Percentiles rank a stretch among this genome's conserved stretches.
These are phyloP conservation scores for Muraenolepis orangiensis DNA, from an alignment of 2,797 vertebrate species.

Conservation along the genomic window DNA sequence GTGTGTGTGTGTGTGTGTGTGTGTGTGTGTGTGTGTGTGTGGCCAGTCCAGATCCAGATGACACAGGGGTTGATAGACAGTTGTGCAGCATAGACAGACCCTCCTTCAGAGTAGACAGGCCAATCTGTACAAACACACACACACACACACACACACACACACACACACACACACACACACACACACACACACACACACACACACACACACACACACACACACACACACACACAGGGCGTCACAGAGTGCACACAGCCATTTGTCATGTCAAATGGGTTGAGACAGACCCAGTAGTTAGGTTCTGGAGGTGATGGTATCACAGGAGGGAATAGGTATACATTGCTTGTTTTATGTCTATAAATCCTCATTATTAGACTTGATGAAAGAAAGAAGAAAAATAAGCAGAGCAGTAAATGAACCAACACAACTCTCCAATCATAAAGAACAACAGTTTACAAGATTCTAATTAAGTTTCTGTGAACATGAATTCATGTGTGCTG, in stretches of 20 bases:
- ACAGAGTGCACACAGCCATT: slow-evolving; percentile 59
- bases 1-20: not conserved
- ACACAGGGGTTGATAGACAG: slow-evolving; percentile 54
- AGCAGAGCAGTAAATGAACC: slow-evolving; percentile 2
- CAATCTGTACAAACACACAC: slow-evolving; percentile 63
- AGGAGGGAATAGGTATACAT: slow-evolving; percentile 55
- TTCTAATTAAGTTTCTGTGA: not conserved
- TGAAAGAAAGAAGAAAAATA: slow-evolving; percentile 39
- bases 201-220: slow-evolving; percentile 23
- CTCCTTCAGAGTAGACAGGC: slow-evolving; percentile 62
- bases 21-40: slow-evolving; percentile 16
- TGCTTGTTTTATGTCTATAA: slow-evolving; percentile 37
- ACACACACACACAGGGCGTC: slow-evolving; percentile 44
- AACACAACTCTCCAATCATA: not conserved
- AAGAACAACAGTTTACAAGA: not conserved
- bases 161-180: slow-evolving; percentile 17
- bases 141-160: slow-evolving; percentile 15
- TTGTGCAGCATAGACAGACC: slow-evolving; percentile 53
- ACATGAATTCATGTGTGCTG: not conserved
- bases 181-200: slow-evolving; percentile 38
- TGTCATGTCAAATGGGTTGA: slow-evolving; percentile 62
- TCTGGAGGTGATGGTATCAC: slow-evolving; percentile 63
- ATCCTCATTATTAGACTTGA: slow-evolving; percentile 19
- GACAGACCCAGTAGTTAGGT: slow-evolving; percentile 52
- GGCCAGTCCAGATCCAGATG: slow-evolving; percentile 25